Conservation (phyloP, 1,140 invertebrate species). For the Carcinoscorpius rotundicauda region DNA sequence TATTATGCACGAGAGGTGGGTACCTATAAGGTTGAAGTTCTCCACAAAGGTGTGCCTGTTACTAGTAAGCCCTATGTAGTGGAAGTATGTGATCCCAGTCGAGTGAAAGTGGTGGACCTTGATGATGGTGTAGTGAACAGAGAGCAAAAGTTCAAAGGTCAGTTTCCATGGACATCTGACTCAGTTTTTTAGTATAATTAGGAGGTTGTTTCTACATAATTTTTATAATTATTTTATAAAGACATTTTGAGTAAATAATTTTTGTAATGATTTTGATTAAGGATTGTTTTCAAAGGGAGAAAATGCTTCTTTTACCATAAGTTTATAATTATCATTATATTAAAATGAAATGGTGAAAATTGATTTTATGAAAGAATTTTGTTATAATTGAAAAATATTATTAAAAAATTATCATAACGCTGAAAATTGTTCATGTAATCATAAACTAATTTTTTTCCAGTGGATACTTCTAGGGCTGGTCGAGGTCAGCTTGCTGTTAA, state of each 20-base stretch:
- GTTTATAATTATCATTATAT: constrained; percentile 10
- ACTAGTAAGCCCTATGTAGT: constrained; percentile 51
- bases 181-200: neutral
- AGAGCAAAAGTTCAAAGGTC: constrained; percentile 62
- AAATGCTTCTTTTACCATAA: constrained; percentile 4
- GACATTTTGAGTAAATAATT: neutral
- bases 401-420: too few relatives aligned
- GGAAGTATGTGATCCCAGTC: constrained; percentile 71
- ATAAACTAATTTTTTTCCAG: constrained; percentile 35
- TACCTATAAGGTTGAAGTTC: constrained; percentile 43
- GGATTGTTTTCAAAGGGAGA: constrained; percentile 5
- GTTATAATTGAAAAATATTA: too few relatives aligned
- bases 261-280: constrained; percentile 4
- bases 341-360: too few relatives aligned
- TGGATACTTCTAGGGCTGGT: constrained; percentile 54
- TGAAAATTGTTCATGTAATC: neutral
- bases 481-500: constrained; percentile 63
- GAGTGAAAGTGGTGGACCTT: constrained; percentile 62
- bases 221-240: neutral
- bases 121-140: constrained; percentile 68
- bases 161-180: constrained; percentile 12
- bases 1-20: constrained; percentile 42
- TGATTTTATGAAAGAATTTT: too few relatives aligned
- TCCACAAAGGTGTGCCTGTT: constrained; percentile 41
- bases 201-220: neutral